Base-by-base conservation (phyloP, 2,888 invertebrate genomes). In the Apotomis turbidana region DNA sequence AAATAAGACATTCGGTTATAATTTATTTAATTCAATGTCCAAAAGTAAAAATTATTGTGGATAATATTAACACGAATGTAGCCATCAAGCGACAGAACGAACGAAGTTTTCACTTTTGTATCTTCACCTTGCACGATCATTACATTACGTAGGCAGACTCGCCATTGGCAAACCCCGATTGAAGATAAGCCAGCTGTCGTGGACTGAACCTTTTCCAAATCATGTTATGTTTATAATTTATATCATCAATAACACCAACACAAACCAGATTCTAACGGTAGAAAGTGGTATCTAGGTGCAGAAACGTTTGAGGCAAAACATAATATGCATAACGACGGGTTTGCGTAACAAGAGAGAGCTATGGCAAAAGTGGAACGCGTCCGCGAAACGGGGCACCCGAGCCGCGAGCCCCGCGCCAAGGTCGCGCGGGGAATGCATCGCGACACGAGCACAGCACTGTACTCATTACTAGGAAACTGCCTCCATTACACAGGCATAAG, bases 301-400 rank as follows among this genome's bases (percentile, higher is more conserved):
- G 85, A 86, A 85, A 85, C 86, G 83, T 88, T 88, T 89, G 86
- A 89, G 82, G 85, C 85, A 87, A 86, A 88, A 86, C 91, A 90
- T 92, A 92, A 91, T 89, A 91, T 89, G 88, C 91, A 91, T 91
- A 91, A 92, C 90, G 90, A 85, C 88, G 87, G 84, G 87, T 91
- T 93, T 93, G 92, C 93, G 93, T 91, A 93, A 93, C 88, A 90
- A 92, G 92, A 93, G 92, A 93, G 92, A 93, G 92, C 89, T 88
- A 85, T 74, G 83, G 84, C 84, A 82, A 86, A 91, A 92, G 91
- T 92, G 80, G 93, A 91, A 91, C 91, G 87, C 87, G 88, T 84
- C 89, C 89, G 90, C 90, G 85, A 91, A 90, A 88, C 89, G 80
- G 85, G 83, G 85, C 86, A 85, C 84, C 84, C 79, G 81, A 79